A percentile compares a stretch with the other conserved stretches of the same genome.
phyloP scores from a whole-genome alignment of 2,113 vertebrate species.

The Mirounga angustirostris region DNA sequence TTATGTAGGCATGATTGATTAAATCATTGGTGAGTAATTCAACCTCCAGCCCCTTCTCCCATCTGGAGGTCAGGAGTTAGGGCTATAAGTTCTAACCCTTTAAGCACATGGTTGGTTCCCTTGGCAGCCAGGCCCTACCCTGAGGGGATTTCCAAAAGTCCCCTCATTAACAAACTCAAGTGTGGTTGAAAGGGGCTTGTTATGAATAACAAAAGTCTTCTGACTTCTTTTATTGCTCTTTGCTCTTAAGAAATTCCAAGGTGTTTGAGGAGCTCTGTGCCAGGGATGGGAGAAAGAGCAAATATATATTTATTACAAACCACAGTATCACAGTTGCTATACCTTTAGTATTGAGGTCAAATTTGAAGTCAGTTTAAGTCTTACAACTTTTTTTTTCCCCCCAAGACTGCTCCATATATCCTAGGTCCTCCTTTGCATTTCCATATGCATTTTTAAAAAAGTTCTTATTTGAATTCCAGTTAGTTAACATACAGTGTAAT shows the following conservation, averaged over 20 bases:
- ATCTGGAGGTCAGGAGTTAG: not conserved
- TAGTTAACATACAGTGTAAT: not conserved
- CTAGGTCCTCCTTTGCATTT: not conserved
- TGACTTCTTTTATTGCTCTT: not conserved
- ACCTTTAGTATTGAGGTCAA: not conserved
- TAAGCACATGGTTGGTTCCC: not conserved
- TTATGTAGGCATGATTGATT: not conserved
- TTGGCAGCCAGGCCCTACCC: not conserved
- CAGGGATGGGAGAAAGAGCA: not conserved
- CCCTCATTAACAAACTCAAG: not conserved
- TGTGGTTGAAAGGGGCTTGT: not conserved
- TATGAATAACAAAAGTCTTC: not conserved
- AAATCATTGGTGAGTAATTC: not conserved
- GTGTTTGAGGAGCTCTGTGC: not conserved
- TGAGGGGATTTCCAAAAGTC: not conserved
- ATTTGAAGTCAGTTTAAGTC: slow-evolving; percentile 42
- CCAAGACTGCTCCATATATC: not conserved
- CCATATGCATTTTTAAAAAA: not conserved
- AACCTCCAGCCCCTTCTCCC: not conserved
- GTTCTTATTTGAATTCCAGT: not conserved
- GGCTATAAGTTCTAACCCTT: not conserved
- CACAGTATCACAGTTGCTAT: not conserved
- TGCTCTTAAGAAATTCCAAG: not conserved
- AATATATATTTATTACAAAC: not conserved
- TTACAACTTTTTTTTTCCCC: not conserved